Evolutionary conservation across 2,113 vertebrate genomes (phyloP), one percentile per base, ranked within the genome.

Genomic region (Siniperca knerii): DNA sequence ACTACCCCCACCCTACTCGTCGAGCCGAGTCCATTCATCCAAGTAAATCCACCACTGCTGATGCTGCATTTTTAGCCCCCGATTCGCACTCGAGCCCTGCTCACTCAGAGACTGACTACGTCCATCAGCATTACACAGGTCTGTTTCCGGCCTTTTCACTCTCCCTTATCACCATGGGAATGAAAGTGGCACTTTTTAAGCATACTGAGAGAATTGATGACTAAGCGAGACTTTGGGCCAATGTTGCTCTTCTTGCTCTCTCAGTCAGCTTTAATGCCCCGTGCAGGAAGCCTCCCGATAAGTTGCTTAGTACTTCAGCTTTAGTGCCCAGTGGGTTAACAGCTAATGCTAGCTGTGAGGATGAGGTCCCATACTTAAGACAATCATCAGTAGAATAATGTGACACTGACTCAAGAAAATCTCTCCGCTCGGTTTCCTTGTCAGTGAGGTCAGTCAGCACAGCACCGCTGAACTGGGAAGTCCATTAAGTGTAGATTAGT

Each of bases 121-220:
- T 92, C 93, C 87, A 91, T 94, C 93, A 94, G 92, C 85, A 88
- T 92, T 89, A 90, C 92, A 77, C 82, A 75, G 74, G 65, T 92
- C 91, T 69, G 83, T 84, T 89, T 90, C 87, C 81, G 77, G 72
- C 87, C 88, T 76, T 87, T 87, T 86, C 77, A n/a, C 58, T 74
- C 81, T 54, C 71, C 64, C 90, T 93, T 91, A 90, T 93, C 93
- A 29, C 85, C 79, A 23, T 1, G 20, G 79, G 74, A 89, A 84
- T 67, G 78, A 88, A 83, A 85, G 87, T 89, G 79, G 79, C 82
- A 79, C 86, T 92, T 92, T 87, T 84, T 70, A 66, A 81, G 73
- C 60, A 21, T 12, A 25, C 50, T 37, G 71, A 73, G 70, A 75
- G 75, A 92, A 91, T 71, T 62, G 74, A 85, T 87, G 87, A 92